Evolutionary conservation across 1,140 invertebrate genomes (phyloP).

Genomic region (Brachionus rubens): DNA sequence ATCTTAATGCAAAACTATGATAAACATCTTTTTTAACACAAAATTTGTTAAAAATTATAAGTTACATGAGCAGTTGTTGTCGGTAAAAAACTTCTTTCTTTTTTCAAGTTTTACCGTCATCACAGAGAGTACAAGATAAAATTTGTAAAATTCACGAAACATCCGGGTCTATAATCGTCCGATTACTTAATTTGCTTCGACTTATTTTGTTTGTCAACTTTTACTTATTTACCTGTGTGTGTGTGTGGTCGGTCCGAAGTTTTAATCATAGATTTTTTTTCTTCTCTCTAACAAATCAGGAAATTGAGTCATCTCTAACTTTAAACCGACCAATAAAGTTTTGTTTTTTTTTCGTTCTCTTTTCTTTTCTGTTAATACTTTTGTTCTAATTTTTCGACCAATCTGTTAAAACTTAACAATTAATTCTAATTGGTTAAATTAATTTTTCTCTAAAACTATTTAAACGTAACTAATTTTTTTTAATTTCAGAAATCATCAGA

Average conservation of each 20-base stretch:
- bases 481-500: not conserved
- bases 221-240: no score
- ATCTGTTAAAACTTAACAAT: slow-evolving; percentile 26
- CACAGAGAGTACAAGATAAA: no score
- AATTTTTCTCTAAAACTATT: not conserved
- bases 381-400: slow-evolving; percentile 30
- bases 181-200: no score
- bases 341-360: not conserved
- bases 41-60: no score
- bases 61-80: not conserved
- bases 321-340: slow-evolving; percentile 26
- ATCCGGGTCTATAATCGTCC: no score
- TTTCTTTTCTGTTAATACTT: not conserved
- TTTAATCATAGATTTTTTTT: no score
- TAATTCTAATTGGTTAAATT: slow-evolving; percentile 6
- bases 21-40: no score
- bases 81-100: no score
- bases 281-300: slow-evolving; percentile 43
- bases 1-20: no score
- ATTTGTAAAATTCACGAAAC: no score
- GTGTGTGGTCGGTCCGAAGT: no score
- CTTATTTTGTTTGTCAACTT: no score
- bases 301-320: not conserved
- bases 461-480: slow-evolving; percentile 30
- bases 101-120: not conserved